Evolutionary conservation across 2,113 vertebrate species (phyloP).

Genomic region (Neotragus moschatus): DNA sequence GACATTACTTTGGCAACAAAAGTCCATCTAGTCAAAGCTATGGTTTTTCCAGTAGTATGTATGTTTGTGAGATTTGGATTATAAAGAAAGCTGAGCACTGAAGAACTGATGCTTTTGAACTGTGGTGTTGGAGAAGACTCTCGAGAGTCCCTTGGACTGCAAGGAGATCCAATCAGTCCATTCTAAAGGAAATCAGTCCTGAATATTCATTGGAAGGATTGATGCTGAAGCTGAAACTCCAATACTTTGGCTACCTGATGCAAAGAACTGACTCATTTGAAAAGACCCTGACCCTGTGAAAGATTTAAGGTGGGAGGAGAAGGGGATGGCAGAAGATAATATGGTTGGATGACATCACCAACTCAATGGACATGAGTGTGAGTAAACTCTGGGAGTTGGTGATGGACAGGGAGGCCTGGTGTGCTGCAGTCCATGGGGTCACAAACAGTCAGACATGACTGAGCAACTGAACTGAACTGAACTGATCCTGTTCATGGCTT

Average conservation of each 20-base stretch:
- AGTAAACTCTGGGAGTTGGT: neutral
- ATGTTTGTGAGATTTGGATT: neutral
- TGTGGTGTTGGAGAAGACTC: neutral
- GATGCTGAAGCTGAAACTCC: neutral
- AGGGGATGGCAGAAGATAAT: neutral
- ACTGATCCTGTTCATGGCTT: neutral
- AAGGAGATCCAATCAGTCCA: neutral
- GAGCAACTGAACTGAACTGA: neutral
- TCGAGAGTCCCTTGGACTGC: neutral
- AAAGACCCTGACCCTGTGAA: neutral
- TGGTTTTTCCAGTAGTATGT: neutral
- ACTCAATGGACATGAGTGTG: neutral
- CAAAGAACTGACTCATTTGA: neutral
- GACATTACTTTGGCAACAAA: neutral
- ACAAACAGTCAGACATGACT: neutral
- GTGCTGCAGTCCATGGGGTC: neutral
- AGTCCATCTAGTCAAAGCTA: neutral
- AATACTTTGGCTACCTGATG: neutral
- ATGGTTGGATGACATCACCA: neutral
- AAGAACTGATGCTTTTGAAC: neutral
- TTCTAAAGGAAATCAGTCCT: neutral
- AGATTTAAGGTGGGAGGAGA: neutral
- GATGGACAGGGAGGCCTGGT: neutral
- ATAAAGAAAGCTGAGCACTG: fast-evolving
- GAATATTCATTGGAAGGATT: neutral